Percentiles rank a stretch among this genome's conserved stretches.
Evolutionary conservation across 2,113 vertebrate species (phyloP).

Genomic region (Illadopsis cleaveri): DNA sequence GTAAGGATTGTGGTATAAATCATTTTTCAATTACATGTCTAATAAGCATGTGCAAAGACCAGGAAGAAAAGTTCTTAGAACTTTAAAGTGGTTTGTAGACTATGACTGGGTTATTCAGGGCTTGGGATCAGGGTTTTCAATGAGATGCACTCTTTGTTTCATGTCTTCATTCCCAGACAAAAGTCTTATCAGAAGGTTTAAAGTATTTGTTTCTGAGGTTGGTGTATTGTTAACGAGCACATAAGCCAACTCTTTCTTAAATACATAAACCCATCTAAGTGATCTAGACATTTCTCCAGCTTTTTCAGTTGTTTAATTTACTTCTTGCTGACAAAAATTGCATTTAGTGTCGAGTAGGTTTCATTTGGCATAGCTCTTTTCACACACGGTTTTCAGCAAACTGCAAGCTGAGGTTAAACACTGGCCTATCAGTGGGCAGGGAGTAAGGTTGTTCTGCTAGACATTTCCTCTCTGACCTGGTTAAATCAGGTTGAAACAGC

Average conservation of each 20-base stretch:
- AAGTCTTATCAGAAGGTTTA: not conserved
- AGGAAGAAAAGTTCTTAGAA: not conserved
- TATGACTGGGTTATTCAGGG: not conserved
- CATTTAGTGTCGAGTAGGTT: not conserved
- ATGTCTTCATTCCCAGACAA: not conserved
- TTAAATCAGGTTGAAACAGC: not conserved
- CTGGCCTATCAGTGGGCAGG: not conserved
- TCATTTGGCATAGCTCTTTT: not conserved
- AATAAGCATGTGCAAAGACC: not conserved
- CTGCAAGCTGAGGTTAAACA: not conserved
- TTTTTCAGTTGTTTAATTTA: not conserved
- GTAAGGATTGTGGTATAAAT: not conserved
- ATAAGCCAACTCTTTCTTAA: not conserved
- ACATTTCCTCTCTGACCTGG: not conserved
- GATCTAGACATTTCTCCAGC: not conserved
- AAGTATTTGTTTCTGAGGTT: not conserved
- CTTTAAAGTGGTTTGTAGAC: not conserved
- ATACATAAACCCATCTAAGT: not conserved
- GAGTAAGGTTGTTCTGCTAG: not conserved
- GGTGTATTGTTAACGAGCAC: not conserved
- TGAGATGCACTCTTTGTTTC: not conserved
- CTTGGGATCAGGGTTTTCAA: not conserved
- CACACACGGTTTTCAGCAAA: not conserved
- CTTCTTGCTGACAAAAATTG: not conserved
- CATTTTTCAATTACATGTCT: not conserved